phyloP scores from a whole-genome alignment of 2,888 invertebrate genomes.

The Alloscopus bannaensis region DNA sequence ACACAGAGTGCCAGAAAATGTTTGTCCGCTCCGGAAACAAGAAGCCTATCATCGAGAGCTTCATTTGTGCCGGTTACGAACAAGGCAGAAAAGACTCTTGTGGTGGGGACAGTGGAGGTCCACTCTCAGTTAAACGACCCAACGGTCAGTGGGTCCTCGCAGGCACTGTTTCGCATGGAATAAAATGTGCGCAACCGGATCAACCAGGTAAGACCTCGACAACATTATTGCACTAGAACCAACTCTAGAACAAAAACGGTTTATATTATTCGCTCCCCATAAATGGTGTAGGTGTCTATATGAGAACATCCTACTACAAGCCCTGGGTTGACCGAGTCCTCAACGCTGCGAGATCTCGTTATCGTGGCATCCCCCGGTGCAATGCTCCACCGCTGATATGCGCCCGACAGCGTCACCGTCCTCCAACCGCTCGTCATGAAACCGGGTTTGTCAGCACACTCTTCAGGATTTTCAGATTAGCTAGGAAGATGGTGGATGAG shows the following conservation, averaged over 20 bases:
- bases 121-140: slow-evolving; percentile 86
- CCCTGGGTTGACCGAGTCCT: slow-evolving; percentile 89
- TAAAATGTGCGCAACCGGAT: slow-evolving; percentile 81
- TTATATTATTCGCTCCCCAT: too few species aligned
- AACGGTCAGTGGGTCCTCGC: slow-evolving; percentile 92
- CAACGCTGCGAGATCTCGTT: slow-evolving; percentile 31
- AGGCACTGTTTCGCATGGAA: slow-evolving; percentile 92
- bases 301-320: slow-evolving; percentile 93
- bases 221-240: too few species aligned
- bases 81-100: slow-evolving; percentile 94
- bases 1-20: slow-evolving; percentile 94
- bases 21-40: slow-evolving; percentile 92
- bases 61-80: slow-evolving; percentile 94
- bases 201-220: slow-evolving; percentile 76
- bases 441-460: slow-evolving; percentile 46
- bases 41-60: slow-evolving; percentile 89
- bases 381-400: slow-evolving; percentile 53
- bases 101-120: slow-evolving; percentile 88
- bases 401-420: slow-evolving; percentile 34
- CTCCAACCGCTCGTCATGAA: slow-evolving; percentile 20
- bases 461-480: slow-evolving; percentile 55
- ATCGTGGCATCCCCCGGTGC: slow-evolving; percentile 40
- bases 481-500: slow-evolving; percentile 51
- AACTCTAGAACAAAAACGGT: too few species aligned
- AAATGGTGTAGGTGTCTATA: slow-evolving; percentile 89